phyloP scores from a whole-genome alignment of 2,797 vertebrate species.

The Botia almorhae region DNA sequence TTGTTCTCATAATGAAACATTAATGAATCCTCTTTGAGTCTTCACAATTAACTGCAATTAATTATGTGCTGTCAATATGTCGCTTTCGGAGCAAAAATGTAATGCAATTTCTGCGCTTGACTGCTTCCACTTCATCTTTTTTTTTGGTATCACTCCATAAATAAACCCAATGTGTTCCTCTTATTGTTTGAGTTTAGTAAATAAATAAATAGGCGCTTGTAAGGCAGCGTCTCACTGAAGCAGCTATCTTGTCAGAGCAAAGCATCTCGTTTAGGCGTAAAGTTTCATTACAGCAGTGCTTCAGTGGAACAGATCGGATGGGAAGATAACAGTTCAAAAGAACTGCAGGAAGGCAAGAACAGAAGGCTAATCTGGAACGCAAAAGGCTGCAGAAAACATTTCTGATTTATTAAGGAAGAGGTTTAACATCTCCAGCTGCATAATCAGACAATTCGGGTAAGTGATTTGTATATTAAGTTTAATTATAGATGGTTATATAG shows the following conservation, averaged over 20 bases:
- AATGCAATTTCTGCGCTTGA: constrained; percentile 3
- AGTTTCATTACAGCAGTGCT: constrained; percentile 59
- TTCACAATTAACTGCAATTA: constrained; percentile 70
- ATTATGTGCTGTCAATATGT: constrained; percentile 64
- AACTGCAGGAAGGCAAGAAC: constrained; percentile 53
- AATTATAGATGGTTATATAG: constrained; percentile 35
- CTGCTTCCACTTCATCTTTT: constrained; percentile 27
- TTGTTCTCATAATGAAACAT: constrained; percentile 40
- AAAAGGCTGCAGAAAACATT: constrained; percentile 48
- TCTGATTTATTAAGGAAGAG: constrained; percentile 53
- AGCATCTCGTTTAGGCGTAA: constrained; percentile 67
- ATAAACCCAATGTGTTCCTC: constrained; percentile 1
- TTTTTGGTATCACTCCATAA: constrained; percentile 30
- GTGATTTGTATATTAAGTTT: constrained; percentile 44
- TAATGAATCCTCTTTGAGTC: constrained; percentile 38
- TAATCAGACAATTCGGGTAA: constrained; percentile 38
- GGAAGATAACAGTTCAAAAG: constrained; percentile 59
- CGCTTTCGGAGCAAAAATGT: constrained; percentile 33
- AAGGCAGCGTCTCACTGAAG: constrained; percentile 61
- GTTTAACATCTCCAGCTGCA: constrained; percentile 45
- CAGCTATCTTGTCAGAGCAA: constrained; percentile 55
- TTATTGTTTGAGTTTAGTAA: constrained; percentile 42
- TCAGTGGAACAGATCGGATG: constrained; percentile 55
- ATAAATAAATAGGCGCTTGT: constrained; percentile 55
- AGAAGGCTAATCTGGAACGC: constrained; percentile 44